Conservation (phyloP, 2,797 vertebrate species). For the Manis crassicaudata region DNA sequence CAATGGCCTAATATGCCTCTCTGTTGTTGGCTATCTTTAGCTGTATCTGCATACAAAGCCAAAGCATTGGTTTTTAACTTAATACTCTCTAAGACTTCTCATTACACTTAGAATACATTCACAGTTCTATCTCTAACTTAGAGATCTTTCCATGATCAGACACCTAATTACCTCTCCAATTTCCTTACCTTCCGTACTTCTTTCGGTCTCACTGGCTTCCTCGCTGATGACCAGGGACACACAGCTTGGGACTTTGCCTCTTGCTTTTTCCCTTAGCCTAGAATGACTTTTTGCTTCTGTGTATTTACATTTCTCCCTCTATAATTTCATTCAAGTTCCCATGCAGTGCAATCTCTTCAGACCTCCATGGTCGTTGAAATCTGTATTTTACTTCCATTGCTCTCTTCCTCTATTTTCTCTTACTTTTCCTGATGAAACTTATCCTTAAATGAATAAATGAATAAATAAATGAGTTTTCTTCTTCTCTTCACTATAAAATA, state of each 20-base stretch:
- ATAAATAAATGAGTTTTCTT: background rate
- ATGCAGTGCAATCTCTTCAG: background rate
- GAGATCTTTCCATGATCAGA: background rate
- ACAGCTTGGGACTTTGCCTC: background rate
- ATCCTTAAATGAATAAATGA: background rate
- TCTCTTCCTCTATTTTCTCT: background rate
- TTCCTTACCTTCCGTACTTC: background rate
- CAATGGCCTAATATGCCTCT: background rate
- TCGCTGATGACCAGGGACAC: background rate
- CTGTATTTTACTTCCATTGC: background rate
- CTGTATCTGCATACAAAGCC: background rate
- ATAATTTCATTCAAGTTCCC: background rate
- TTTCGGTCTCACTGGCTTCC: background rate
- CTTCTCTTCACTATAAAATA: background rate
- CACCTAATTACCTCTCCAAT: background rate
- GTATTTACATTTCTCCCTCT: background rate
- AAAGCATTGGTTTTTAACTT: background rate
- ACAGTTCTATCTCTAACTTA: background rate
- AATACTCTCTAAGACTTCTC: background rate
- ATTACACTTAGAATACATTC: background rate
- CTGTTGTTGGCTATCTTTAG: background rate
- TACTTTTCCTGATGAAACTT: background rate
- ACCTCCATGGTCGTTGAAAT: background rate
- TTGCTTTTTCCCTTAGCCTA: background rate
- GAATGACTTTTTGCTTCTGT: background rate